Base-by-base conservation (phyloP, 2,113 vertebrate genomes). In the Ptychochromis oligacanthus region DNA sequence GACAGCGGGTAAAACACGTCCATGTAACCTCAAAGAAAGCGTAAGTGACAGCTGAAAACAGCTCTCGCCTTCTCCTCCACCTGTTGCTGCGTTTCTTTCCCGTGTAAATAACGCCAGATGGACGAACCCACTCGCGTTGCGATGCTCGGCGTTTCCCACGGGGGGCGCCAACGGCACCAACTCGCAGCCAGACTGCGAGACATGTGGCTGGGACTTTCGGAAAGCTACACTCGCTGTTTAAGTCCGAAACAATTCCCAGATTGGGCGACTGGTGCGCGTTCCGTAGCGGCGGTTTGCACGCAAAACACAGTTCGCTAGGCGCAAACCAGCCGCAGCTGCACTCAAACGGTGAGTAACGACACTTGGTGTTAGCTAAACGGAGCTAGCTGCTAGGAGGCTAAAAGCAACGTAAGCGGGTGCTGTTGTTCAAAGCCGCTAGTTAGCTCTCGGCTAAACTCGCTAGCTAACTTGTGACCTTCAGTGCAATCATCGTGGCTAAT, bases 161-260 rank as follows among this genome's bases (percentile, higher is more conserved):
- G 84, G 85, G 54, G 92, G 87, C 87, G 87, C 79, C 81, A 82
- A 46, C 79, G 31, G 61, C 60, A 67, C 65, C 36, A 77, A 81
- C 79, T 88, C 75, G 60, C 57, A 58, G 58, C 57, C 80, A 62
- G 88, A 81, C 81, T 11, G 72, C 88, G 84, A 88, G 94, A 95
- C 94, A 95, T 95, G 94, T 94, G 94, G 92, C 92, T 78, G 91
- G 87, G 91, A 93, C 89, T 93, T 93, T 93, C 59, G 87, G 79
- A 91, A 90, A 91, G 85, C 91, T 82, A 28, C 88, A 81, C 83
- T 89, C 58, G 86, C 67, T 62, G 87, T 85, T 88, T 83, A 78
- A n/a, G 80, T 82, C 60, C 18, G 65, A 88, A 89, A 85, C 74
- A 81, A 46, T 54, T 60, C 57, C 4, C 59, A 55, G 43, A 56